Percentiles rank a stretch among this genome's conserved stretches.
phyloP scores from a whole-genome alignment of 64 coral and sea anemone species.

The Acropora tenuis region DNA sequence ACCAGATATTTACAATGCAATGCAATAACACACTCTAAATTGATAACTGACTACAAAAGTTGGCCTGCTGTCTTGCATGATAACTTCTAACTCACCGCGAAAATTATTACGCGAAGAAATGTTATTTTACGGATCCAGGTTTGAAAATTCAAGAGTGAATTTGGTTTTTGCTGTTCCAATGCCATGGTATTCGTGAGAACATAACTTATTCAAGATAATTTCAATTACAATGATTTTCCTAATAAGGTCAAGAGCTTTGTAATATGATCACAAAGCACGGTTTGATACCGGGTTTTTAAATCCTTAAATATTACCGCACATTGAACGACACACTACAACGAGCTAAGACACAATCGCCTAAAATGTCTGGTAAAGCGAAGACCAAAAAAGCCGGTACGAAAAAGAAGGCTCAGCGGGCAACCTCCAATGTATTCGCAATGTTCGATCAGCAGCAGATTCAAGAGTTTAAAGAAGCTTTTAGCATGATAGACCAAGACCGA shows the following conservation, averaged over 20 bases:
- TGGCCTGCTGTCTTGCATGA: neutral
- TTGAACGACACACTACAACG: neutral
- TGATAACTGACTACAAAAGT: neutral
- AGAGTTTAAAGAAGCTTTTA: slow-evolving; percentile 77
- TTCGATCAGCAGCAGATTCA: slow-evolving; percentile 75
- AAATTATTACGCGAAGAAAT: neutral
- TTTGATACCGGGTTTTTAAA: slow-evolving; percentile 41
- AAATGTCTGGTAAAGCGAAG: slow-evolving; percentile 61
- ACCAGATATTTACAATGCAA: neutral
- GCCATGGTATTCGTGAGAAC: slow-evolving; percentile 5
- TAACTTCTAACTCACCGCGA: neutral
- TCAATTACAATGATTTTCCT: neutral
- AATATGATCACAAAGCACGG: neutral
- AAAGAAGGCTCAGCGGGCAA: slow-evolving; percentile 74
- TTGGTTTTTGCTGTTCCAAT: neutral
- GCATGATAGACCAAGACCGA: slow-evolving; percentile 69
- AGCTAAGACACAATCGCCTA: neutral
- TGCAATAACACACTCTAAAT: neutral
- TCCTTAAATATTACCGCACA: neutral
- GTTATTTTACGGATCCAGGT: neutral
- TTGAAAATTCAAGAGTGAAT: neutral
- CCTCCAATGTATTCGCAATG: slow-evolving; percentile 74
- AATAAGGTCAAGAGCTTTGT: slow-evolving; percentile 56
- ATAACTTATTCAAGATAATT: neutral
- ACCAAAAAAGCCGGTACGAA: slow-evolving; percentile 53